A percentile compares a stretch with the other conserved stretches of the same genome.
phyloP scores from a whole-genome alignment of 2,797 vertebrate genomes.

The Sphenopsis melanotis region DNA sequence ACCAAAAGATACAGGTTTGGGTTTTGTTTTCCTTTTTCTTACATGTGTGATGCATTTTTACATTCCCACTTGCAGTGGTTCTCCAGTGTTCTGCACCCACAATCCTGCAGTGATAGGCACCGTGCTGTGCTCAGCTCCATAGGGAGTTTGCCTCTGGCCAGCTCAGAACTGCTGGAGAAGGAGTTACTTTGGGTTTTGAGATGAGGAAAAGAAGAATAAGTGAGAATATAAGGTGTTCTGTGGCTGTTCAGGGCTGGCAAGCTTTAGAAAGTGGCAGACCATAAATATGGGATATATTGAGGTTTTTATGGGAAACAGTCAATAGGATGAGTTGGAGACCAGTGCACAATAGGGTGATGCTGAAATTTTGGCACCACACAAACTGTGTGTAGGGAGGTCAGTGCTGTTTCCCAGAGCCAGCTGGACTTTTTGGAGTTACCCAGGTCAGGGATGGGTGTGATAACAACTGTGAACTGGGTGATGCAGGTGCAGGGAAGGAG shows the following conservation, averaged over 20 bases:
- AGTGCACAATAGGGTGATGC: background rate
- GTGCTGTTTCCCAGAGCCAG: background rate
- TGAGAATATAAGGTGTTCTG: background rate
- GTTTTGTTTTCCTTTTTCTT: background rate
- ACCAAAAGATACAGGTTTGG: background rate
- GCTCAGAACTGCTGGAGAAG: background rate
- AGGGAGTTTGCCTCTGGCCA: background rate
- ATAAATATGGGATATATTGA: background rate
- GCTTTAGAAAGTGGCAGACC: background rate
- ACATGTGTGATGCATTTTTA: background rate
- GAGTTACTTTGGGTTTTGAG: background rate
- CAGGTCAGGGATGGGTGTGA: background rate
- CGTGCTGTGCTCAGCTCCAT: accelerated
- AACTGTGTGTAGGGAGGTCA: accelerated
- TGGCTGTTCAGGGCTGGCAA: background rate
- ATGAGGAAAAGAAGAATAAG: background rate
- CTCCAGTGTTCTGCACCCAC: background rate
- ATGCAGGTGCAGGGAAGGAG: background rate
- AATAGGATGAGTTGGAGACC: background rate
- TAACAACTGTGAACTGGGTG: background rate
- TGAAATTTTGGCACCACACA: background rate
- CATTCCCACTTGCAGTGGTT: background rate
- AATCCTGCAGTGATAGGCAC: accelerated
- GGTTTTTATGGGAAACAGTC: background rate
- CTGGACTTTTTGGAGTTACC: background rate